phyloP scores from a whole-genome alignment of 2,797 vertebrate species.

The Echeneis naucrates region DNA sequence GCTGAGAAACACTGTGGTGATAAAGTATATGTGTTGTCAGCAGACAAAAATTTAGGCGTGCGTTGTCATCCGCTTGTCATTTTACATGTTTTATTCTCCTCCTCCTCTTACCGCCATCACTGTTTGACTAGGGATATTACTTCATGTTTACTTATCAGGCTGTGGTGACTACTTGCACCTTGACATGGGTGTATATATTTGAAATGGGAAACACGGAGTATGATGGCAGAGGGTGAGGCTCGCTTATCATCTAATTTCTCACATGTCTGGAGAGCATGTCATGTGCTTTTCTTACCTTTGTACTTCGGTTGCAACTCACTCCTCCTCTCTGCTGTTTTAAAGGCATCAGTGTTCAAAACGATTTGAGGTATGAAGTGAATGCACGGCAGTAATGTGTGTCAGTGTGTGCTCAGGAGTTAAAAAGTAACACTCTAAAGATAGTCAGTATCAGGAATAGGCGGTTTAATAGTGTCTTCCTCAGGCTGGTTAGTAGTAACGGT shows the following conservation, averaged over 20 bases:
- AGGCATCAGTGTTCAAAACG: background rate
- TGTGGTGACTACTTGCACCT: background rate
- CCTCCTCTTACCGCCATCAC: background rate
- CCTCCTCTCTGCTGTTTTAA: slow-evolving; percentile 3
- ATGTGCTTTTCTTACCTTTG: slow-evolving; percentile 32
- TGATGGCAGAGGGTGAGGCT: background rate
- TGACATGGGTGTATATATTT: background rate
- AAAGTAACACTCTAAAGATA: background rate
- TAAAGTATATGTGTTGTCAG: background rate
- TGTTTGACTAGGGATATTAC: slow-evolving; percentile 16
- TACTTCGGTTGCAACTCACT: background rate
- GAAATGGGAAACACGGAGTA: background rate
- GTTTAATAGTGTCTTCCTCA: slow-evolving; percentile 2
- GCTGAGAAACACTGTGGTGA: background rate
- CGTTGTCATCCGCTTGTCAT: background rate
- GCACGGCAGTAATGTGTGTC: background rate
- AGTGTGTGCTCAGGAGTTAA: background rate
- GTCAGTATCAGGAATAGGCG: background rate
- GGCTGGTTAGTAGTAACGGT: slow-evolving; percentile 19
- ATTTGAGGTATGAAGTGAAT: background rate
- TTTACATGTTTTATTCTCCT: background rate
- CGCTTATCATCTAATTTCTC: background rate
- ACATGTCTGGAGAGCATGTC: background rate
- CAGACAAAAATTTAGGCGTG: background rate
- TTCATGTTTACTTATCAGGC: slow-evolving; percentile 13